Evolutionary conservation across 2,888 invertebrate genomes (phyloP), one percentile per base, ranked within the genome.

Genomic region (Ochlodes sylvanus): DNA sequence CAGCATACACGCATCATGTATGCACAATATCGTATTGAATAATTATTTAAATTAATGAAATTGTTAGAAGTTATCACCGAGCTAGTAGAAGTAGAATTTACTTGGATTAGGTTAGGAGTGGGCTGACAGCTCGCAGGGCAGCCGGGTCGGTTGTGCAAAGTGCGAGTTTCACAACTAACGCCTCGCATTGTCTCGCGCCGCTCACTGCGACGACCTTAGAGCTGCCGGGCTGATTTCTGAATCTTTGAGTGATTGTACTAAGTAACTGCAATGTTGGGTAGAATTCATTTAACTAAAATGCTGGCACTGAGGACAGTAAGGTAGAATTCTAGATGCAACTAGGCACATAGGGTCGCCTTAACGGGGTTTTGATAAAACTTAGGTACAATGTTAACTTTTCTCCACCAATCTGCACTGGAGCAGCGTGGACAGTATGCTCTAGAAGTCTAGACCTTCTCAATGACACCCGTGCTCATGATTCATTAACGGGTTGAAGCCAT

Each of bases 131-230:
- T 47, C 14, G 62, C 52, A 54, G 62, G 62, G 50, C 17, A 63
- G 55, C 15, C 58, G 19, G 32, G 66, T 61, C 41, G 47, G 61
- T 67, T 67, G 89, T 87, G 92, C 86, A 91, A 92, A 88, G 87
- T 83, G 85, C 78, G 84, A 82, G 80, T 91, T 92, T 88, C 92
- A 87, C 89, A 92, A 92, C 87, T 80, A 81, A 84, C 87, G 86
- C 87, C 90, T 89, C 88, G 90, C 85, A 92, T 92, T 92, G 92
- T 93, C 90, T 92, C 87, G 87, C 86, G 89, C 92, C 92, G 88
- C 88, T 92, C 92, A 91, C 92, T 84, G 86, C 85, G 86, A 85
- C 88, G 90, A 88, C 91, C 92, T 90, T 89, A 57, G 61, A 61
- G 69, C 69, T 52, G 52, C 70, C 63, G 66, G 67, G 64, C 70